Percentiles rank a stretch among this genome's conserved stretches.
These are phyloP conservation scores for Heterodera schachtii DNA, from an alignment of 1,140 invertebrate species.

Conservation along the genomic window DNA sequence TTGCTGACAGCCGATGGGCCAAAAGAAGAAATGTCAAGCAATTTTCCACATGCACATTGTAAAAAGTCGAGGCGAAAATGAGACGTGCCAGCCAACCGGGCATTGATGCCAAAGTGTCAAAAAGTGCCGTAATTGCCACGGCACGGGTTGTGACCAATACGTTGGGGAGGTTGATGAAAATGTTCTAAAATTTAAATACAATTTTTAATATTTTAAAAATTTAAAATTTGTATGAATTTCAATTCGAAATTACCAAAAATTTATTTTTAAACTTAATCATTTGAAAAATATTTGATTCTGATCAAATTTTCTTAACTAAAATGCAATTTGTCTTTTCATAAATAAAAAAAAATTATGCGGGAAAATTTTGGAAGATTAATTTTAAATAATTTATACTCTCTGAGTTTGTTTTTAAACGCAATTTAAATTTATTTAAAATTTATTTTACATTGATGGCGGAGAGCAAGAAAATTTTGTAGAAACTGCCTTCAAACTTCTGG, in stretches of 20 bases:
- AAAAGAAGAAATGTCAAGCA: neutral
- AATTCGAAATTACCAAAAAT: neutral
- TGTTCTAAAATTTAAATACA: neutral
- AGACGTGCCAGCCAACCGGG: neutral
- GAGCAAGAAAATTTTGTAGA: neutral
- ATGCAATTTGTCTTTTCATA: too few relatives aligned
- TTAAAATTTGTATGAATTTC: too few relatives aligned
- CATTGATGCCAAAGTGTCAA: neutral
- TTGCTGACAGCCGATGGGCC: neutral
- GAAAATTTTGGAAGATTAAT: too few relatives aligned
- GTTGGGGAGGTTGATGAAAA: neutral
- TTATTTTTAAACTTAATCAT: neutral
- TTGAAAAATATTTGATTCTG: too few relatives aligned
- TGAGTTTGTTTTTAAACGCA: too few relatives aligned
- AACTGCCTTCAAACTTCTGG: neutral
- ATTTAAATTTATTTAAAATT: too few relatives aligned
- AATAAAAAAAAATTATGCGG: too few relatives aligned
- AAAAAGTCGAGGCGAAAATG: neutral
- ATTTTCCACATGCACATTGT: conserved; percentile 5
- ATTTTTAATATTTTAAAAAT: too few relatives aligned
- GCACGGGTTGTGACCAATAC: neutral
- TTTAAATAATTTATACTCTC: too few relatives aligned
- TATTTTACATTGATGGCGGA: neutral
- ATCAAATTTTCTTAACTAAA: too few relatives aligned
- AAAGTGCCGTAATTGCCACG: neutral